phyloP scores from a whole-genome alignment of 2,888 invertebrate species.

The Exocentrus adspersus region DNA sequence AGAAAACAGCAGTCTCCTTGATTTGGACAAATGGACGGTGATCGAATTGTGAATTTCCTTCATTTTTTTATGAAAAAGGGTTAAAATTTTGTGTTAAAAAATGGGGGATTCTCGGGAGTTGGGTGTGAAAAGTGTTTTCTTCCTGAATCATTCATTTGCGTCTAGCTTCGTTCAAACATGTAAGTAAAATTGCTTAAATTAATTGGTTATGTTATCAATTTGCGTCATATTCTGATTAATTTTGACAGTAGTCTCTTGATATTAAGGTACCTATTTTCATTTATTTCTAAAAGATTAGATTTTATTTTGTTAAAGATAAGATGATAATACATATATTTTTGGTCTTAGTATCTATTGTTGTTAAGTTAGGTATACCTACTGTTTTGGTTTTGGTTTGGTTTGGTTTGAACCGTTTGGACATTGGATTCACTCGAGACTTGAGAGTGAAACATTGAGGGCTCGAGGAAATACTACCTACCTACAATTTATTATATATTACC shows the following conservation, averaged over 20 bases:
- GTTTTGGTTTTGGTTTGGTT: too few species aligned
- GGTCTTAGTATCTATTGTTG: too few species aligned
- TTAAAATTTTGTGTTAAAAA: slow-evolving; percentile 43
- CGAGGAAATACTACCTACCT: too few species aligned
- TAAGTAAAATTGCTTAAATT: slow-evolving; percentile 48
- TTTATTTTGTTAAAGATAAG: not conserved
- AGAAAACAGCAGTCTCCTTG: slow-evolving; percentile 13
- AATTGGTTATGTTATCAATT: slow-evolving; percentile 40
- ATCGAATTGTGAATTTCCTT: slow-evolving; percentile 37
- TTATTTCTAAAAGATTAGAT: not conserved
- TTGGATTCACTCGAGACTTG: too few species aligned
- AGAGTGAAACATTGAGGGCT: too few species aligned
- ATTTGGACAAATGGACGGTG: slow-evolving; percentile 37
- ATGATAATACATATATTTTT: not conserved
- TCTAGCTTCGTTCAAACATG: slow-evolving; percentile 57
- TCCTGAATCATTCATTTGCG: slow-evolving; percentile 51
- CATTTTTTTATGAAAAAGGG: slow-evolving; percentile 40
- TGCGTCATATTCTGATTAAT: slow-evolving; percentile 43
- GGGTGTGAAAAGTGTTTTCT: slow-evolving; percentile 53
- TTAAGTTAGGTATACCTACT: too few species aligned
- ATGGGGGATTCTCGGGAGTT: slow-evolving; percentile 54
- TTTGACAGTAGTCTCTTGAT: slow-evolving; percentile 36
- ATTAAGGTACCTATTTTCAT: slow-evolving; percentile 37
- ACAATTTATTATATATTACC: too few species aligned
- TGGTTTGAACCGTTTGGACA: too few species aligned